Conservation (phyloP, 2,113 vertebrate species). For the Brevimyrus niger region DNA sequence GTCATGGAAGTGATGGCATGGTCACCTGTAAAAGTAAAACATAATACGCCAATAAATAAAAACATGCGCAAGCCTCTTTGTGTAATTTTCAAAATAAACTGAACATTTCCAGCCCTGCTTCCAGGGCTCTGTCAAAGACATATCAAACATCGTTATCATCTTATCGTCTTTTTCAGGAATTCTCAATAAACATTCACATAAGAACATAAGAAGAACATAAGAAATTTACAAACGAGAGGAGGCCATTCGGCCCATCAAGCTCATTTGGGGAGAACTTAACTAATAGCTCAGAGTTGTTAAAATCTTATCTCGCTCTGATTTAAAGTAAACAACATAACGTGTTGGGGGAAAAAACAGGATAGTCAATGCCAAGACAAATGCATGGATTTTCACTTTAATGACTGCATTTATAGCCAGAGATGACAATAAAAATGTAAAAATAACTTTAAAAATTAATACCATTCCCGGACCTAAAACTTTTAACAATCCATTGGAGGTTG, state of each 20-base stretch:
- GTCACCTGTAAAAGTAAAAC: slow-evolving; percentile 42
- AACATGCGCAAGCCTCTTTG: slow-evolving; percentile 6
- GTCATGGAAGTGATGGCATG: slow-evolving; percentile 38
- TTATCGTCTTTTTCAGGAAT: neutral
- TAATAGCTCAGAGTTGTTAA: no score
- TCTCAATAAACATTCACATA: neutral
- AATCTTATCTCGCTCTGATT: no score
- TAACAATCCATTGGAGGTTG: neutral
- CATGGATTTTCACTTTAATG: neutral
- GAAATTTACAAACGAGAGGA: no score
- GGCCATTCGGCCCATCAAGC: no score
- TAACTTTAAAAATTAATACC: neutral
- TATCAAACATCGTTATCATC: neutral
- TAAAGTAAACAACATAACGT: no score
- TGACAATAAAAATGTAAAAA: neutral
- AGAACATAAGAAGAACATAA: no score
- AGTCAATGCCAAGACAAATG: neutral
- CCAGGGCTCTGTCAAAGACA: neutral
- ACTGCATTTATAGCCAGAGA: neutral
- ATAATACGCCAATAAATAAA: slow-evolving; percentile 3
- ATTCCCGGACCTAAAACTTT: neutral
- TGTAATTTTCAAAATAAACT: neutral
- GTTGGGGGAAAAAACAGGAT: neutral
- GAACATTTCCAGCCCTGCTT: neutral
- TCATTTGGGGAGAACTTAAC: no score